These are phyloP conservation scores for Phrynocephalus versicolor DNA, from an alignment of 2,113 vertebrate genomes.

Conservation along the genomic window DNA sequence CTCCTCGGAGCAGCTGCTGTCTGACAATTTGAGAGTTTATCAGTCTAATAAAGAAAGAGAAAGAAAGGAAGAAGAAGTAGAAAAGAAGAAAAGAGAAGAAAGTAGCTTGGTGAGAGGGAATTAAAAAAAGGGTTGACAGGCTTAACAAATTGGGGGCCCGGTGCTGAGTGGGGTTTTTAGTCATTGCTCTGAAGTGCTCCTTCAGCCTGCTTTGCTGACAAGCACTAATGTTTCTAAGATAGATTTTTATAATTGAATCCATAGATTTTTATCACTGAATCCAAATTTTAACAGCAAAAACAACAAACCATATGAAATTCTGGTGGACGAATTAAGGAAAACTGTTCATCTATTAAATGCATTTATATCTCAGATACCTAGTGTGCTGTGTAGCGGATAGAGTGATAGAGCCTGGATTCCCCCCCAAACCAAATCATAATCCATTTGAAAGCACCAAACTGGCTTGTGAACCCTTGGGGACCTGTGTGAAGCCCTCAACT, in stretches of 20 bases:
- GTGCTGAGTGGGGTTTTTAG: slow-evolving; percentile 61
- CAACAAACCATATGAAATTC: too few relatives aligned
- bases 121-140: slow-evolving; percentile 67
- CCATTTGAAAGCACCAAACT: too few relatives aligned
- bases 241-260: slow-evolving; percentile 61
- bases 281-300: slow-evolving; percentile 61
- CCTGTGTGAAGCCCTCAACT: too few relatives aligned
- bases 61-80: neutral
- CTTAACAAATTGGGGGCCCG: slow-evolving; percentile 69
- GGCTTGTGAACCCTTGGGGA: too few relatives aligned
- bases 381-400: too few relatives aligned
- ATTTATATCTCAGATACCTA: too few relatives aligned
- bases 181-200: slow-evolving; percentile 54
- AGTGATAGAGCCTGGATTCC: too few relatives aligned
- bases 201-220: slow-evolving; percentile 68
- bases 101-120: slow-evolving; percentile 53
- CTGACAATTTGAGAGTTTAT: slow-evolving; percentile 76
- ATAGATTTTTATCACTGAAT: too few relatives aligned
- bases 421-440: too few relatives aligned
- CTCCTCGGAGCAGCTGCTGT: slow-evolving; percentile 71
- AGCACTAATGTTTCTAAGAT: slow-evolving; percentile 70
- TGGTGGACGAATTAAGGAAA: too few relatives aligned
- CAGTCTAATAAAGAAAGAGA: slow-evolving; percentile 58
- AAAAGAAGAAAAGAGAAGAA: slow-evolving; percentile 29
- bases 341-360: too few relatives aligned